Percentiles rank a stretch among this genome's conserved stretches.
Evolutionary conservation across 2,113 vertebrate species (phyloP).

Genomic region (Campylomormyrus numenius): DNA sequence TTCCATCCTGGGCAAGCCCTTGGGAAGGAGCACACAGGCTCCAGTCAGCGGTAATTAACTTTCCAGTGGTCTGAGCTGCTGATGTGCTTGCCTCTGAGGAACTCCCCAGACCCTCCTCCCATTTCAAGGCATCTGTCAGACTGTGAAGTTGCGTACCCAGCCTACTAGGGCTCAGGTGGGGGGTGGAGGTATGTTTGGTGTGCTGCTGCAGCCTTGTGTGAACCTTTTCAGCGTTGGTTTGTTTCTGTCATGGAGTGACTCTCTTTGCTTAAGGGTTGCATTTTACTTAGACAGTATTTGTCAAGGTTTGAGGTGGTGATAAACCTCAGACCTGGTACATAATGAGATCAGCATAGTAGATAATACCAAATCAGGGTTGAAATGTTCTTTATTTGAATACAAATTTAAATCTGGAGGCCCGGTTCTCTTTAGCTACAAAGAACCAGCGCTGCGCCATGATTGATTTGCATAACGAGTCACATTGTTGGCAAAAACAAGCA

Average conservation of each 20-base stretch:
- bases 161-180: background rate
- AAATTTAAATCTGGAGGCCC: background rate
- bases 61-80: background rate
- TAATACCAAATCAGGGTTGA: background rate
- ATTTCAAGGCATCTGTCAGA: background rate
- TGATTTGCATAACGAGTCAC: background rate
- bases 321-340: background rate
- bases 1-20: background rate
- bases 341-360: background rate
- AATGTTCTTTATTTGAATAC: background rate
- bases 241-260: background rate
- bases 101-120: background rate
- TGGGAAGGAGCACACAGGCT: background rate
- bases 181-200: background rate
- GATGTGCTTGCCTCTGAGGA: background rate
- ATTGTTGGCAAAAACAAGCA: slow-evolving; percentile 21
- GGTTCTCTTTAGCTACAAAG: background rate
- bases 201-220: background rate
- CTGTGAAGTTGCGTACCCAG: background rate
- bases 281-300: background rate
- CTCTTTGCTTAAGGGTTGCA: background rate
- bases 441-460: background rate
- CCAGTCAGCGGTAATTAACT: background rate
- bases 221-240: background rate
- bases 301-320: background rate